Percentiles rank a stretch among this genome's conserved stretches.
phyloP scores from a whole-genome alignment of 2,888 invertebrate genomes.

The Eumerus sabulonum region DNA sequence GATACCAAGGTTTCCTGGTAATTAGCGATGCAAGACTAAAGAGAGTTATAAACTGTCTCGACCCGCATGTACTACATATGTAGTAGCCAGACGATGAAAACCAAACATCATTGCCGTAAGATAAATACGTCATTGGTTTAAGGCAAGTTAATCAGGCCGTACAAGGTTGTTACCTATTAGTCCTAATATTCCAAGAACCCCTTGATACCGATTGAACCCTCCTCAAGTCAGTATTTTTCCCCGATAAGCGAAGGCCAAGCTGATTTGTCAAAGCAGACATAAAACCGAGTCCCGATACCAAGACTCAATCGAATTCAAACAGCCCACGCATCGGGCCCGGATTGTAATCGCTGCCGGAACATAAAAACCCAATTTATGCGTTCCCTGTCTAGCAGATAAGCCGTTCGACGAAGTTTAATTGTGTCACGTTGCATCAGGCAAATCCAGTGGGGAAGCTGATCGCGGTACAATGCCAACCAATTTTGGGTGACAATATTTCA shows the following conservation, averaged over 20 bases:
- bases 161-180: conserved; percentile 11
- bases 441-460: conserved; percentile 15
- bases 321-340: conserved; percentile 31
- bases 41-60: conserved; percentile 17
- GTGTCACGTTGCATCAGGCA: conserved; percentile 53
- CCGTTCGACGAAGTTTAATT: conserved; percentile 44
- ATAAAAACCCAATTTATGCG: conserved; percentile 54
- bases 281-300: conserved; percentile 15
- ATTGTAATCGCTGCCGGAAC: conserved; percentile 36
- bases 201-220: conserved; percentile 30
- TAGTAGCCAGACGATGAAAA: conserved; percentile 10
- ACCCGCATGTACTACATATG: conserved; percentile 21
- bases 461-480: conserved; percentile 28
- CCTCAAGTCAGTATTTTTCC: neutral
- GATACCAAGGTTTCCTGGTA: conserved; percentile 6
- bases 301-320: conserved; percentile 7
- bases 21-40: conserved; percentile 27
- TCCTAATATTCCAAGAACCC: conserved; percentile 4
- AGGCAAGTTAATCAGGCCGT: conserved; percentile 48
- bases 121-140: conserved; percentile 26
- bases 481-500: conserved; percentile 56
- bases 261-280: conserved; percentile 34
- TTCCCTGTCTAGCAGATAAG: conserved; percentile 42
- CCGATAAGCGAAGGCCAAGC: conserved; percentile 12
- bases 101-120: conserved; percentile 5